Base-by-base conservation (phyloP, 2,797 vertebrate species). In the Platalea minor region DNA sequence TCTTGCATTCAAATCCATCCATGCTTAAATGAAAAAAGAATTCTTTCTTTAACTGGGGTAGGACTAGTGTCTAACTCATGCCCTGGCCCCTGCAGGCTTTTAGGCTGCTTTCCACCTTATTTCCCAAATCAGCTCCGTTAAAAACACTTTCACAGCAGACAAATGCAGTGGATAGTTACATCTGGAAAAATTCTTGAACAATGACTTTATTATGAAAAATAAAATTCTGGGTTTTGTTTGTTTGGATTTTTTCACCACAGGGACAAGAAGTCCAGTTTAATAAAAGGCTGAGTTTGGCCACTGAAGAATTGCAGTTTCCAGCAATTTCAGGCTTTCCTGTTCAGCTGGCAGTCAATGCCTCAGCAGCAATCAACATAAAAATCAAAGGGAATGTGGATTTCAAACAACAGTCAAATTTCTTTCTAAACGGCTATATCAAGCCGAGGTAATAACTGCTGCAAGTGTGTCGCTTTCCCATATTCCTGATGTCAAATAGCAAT, bases 241-340 rank as follows among this genome's bases (percentile, higher is more conserved):
- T 16, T 85, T 85, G 43, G 3, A 0, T 61, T 86, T 88, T 86
- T 73, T 68, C 88, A 50, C 73, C 25, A 57, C 78, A 99, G 99
- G 99, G 99, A 51, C 98, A 99, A 35, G 99, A 99, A 89, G 97
- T 99, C 8, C 98, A 98, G 92, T 92, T 99, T 88, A 98, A 97
- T 93, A 98, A 97, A 97, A 98, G 98, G 70, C 96, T 98, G 33
- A 97, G 97, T 90, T 92, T 99, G 92, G 96, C 98, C 88, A 85
- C 97, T 13, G 98, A 99, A 72, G 98, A 99, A 77, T 85, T 99
- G 78, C 88, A 97, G 39, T 98, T 99, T 85, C 98, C 99, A 9
- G 98, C 98, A 68, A 92, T 99, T 94, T 99, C 99, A 37, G 99
- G 99, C 57, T 94, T 99, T 93, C 98, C 98, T 19, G 39, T 99